These are phyloP conservation scores for Leptonema lineaticorne DNA, from an alignment of 1,140 invertebrate species.

Conservation along the genomic window DNA sequence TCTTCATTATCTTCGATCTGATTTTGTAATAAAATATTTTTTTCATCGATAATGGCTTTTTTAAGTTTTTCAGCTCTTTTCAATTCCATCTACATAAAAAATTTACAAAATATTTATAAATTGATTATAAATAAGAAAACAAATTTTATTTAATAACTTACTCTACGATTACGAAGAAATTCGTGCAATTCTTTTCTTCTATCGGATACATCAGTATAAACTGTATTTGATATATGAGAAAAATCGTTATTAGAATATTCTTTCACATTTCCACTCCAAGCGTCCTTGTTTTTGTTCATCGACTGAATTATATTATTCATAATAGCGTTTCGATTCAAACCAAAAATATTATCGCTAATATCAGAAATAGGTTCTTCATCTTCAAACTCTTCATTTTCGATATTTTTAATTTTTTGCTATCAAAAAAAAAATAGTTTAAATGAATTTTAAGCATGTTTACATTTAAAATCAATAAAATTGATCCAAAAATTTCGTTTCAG, in stretches of 20 bases:
- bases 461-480: constrained; percentile 2
- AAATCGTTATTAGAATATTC: neutral
- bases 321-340: constrained; percentile 65
- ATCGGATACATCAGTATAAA: neutral
- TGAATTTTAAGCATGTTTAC: neutral
- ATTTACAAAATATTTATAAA: neutral
- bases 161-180: constrained; percentile 50
- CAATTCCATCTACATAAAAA: neutral
- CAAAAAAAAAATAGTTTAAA: constrained; percentile 31
- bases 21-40: neutral
- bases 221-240: neutral
- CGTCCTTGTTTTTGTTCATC: constrained; percentile 55
- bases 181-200: constrained; percentile 36
- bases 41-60: neutral
- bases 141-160: constrained; percentile 30
- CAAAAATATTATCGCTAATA: constrained; percentile 72
- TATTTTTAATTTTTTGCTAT: constrained; percentile 54
- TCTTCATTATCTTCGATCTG: neutral
- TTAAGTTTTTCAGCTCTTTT: neutral
- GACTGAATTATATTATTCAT: constrained; percentile 57
- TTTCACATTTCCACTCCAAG: constrained; percentile 47
- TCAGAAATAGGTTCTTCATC: constrained; percentile 53
- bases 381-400: constrained; percentile 47
- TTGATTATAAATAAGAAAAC: neutral
- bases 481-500: neutral